Evolutionary conservation across 2,888 invertebrate genomes (phyloP), one percentile per base, ranked within the genome.

Genomic region (Agrotis puta): DNA sequence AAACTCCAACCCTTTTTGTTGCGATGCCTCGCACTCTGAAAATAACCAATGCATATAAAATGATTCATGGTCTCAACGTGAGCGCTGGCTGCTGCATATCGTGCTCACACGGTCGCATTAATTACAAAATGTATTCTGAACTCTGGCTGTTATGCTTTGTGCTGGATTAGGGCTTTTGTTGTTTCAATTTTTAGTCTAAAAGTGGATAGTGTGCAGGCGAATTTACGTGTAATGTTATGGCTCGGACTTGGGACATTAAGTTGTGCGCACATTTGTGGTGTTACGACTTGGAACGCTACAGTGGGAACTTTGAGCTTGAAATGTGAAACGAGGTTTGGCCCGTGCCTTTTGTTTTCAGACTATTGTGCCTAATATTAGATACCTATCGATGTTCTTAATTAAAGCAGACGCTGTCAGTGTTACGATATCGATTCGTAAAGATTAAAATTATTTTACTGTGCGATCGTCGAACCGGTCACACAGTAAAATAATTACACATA

Each of bases 21-120:
- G 79, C 74, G 76, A 79, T 82, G 72, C 81, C 82, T 77, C 79
- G 85, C 85, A 83, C 84, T 85, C 86, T 82, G 84, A 85, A 90
- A 90, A 91, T 91, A 92, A 89, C 91, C 91, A 92, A 93, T 92
- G 93, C 92, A 93, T 93, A 92, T 88, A 91, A 91, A 93, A 93
- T 94, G 92, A 93, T 93, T 91, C 91, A 92, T 92, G 90, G 81
- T 90, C 89, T 90, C 89, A 87, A 71, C 88, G 88, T 90, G 73
- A 70, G 73, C 54, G 84, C 88, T 77, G 77, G 80, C 82, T 84
- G 84, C 85, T 87, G 87, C 87, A 89, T 85, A 86, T 79, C 84
- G 74, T 84, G 88, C 84, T 88, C 86, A 86, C 88, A 81, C 84
- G 70, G 88, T 87, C 88, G 88, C 91, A 92, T 92, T 92, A 91